phyloP scores from a whole-genome alignment of 2,888 invertebrate species.

The Itoplectis maculator region DNA sequence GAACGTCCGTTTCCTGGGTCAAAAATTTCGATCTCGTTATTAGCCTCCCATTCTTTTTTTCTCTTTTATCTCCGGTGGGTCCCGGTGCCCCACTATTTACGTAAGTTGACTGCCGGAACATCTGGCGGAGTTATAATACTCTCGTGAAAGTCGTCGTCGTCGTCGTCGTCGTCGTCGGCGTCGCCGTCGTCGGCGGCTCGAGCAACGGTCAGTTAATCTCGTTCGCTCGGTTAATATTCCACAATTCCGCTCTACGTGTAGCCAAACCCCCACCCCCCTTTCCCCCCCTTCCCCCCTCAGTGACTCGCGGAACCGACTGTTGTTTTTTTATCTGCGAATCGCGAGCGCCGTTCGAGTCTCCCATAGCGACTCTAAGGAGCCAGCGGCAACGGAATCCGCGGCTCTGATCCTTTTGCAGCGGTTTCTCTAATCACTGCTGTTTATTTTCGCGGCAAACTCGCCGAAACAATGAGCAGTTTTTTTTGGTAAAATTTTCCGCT shows the following conservation, averaged over 20 bases:
- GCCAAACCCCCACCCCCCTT: neutral
- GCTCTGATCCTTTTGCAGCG: conserved; percentile 5
- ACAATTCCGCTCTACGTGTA: conserved; percentile 74
- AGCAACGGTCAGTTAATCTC: conserved; percentile 82
- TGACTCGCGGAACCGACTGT: conserved; percentile 62
- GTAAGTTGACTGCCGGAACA: conserved; percentile 78
- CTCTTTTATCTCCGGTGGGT: neutral
- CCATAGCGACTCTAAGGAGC: conserved; percentile 34
- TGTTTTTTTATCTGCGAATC: conserved; percentile 56
- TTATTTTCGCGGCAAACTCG: too few relatives aligned
- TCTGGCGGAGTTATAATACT: conserved; percentile 76
- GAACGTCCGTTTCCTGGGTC: neutral
- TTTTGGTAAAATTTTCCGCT: too few relatives aligned
- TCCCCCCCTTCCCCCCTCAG: conserved; percentile 10
- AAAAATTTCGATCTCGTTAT: conserved; percentile 37
- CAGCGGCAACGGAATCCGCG: neutral
- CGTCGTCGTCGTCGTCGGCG: conserved; percentile 1
- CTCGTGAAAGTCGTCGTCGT: conserved; percentile 82
- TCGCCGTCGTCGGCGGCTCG: conserved; percentile 63
- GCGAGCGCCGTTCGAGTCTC: neutral
- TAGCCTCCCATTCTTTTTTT: conserved; percentile 9
- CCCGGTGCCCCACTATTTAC: conserved; percentile 73
- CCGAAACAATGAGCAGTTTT: too few relatives aligned
- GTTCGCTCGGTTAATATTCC: conserved; percentile 79
- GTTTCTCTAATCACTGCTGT: conserved; percentile 44